phyloP scores from a whole-genome alignment of 1,140 invertebrate genomes.

The Drosophila varians region DNA sequence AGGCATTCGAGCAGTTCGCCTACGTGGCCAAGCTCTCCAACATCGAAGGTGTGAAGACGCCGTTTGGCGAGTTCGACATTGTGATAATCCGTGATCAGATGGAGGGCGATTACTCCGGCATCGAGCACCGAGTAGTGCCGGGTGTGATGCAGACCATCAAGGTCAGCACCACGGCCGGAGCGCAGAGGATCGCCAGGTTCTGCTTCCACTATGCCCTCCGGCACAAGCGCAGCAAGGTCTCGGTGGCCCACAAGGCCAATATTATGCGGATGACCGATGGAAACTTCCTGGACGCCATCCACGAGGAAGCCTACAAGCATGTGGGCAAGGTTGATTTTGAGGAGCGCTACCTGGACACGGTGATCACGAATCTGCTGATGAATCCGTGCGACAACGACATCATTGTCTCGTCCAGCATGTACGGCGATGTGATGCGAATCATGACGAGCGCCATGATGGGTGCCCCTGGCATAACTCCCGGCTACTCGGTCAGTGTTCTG shows the following conservation, averaged over 20 bases:
- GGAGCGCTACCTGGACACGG: slow-evolving; percentile 65
- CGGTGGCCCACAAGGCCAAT: slow-evolving; percentile 67
- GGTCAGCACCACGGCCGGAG: slow-evolving; percentile 49
- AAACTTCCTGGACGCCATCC: slow-evolving; percentile 55
- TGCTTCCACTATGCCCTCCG: slow-evolving; percentile 45
- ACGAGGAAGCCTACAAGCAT: slow-evolving; percentile 7
- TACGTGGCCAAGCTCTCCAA: slow-evolving; percentile 39
- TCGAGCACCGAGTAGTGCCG: slow-evolving; percentile 61
- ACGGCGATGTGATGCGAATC: slow-evolving; percentile 57
- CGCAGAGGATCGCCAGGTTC: slow-evolving; percentile 38
- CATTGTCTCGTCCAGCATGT: slow-evolving; percentile 66
- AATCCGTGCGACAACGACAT: slow-evolving; percentile 35
- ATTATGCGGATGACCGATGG: slow-evolving; percentile 66
- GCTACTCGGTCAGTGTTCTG: slow-evolving; percentile 34
- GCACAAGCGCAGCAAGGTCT: slow-evolving; percentile 45
- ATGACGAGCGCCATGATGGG: slow-evolving; percentile 53
- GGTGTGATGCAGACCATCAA: slow-evolving; percentile 65
- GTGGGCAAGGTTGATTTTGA: slow-evolving; percentile 18
- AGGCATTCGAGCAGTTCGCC: slow-evolving; percentile 47
- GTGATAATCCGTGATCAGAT: slow-evolving; percentile 58
- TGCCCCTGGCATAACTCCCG: slow-evolving; percentile 35
- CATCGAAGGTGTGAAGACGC: slow-evolving; percentile 36
- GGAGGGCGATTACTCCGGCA: slow-evolving; percentile 68
- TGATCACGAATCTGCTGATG: slow-evolving; percentile 34
- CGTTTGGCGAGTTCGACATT: slow-evolving; percentile 40